Evolutionary conservation across 2,888 invertebrate genomes (phyloP).

Genomic region (Tetramorium bicarinatum): DNA sequence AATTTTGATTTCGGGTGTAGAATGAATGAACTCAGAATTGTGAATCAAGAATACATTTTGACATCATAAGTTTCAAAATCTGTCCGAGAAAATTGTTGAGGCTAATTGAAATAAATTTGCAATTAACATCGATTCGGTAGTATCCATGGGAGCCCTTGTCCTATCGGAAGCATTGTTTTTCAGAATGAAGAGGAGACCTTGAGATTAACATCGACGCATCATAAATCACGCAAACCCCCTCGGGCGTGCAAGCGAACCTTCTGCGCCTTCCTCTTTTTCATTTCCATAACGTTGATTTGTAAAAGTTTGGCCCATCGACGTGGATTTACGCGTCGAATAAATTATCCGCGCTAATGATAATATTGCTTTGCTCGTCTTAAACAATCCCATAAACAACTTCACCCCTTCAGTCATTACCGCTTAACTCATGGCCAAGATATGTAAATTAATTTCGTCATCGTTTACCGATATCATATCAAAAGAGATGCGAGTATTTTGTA

Average conservation of each 20-base stretch:
- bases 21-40: background rate
- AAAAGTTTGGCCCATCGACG: constrained; percentile 27
- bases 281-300: background rate
- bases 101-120: constrained; percentile 4
- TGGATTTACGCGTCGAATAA: constrained; percentile 36
- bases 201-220: constrained; percentile 38
- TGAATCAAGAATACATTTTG: background rate
- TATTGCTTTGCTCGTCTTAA: constrained; percentile 24
- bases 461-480: constrained; percentile 1
- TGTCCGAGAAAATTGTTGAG: background rate
- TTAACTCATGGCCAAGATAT: background rate
- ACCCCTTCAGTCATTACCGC: background rate
- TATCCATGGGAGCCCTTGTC: background rate
- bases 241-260: background rate
- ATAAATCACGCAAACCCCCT: constrained; percentile 38
- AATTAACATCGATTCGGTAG: constrained; percentile 14
- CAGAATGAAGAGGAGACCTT: constrained; percentile 25
- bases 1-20: background rate
- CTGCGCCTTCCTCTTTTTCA: background rate
- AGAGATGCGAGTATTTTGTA: background rate
- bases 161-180: constrained; percentile 24
- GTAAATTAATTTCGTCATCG: constrained; percentile 12
- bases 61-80: background rate
- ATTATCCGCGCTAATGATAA: constrained; percentile 33
- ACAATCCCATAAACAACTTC: constrained; percentile 12